Conservation (phyloP, 2,113 vertebrate genomes). For the Saccopteryx bilineata region DNA sequence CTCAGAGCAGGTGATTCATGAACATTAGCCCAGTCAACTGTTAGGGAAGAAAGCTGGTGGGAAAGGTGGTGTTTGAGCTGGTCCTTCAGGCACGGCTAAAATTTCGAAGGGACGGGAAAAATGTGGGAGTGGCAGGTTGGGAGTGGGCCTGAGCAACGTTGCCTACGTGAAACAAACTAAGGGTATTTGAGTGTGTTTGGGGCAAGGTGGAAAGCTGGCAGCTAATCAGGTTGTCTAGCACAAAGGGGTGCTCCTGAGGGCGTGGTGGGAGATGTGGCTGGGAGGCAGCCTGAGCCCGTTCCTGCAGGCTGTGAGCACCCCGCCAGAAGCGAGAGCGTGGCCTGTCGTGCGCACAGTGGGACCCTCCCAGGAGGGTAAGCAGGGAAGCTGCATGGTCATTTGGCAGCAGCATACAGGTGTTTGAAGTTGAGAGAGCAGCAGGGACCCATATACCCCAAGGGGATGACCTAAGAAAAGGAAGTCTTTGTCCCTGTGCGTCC, state of each 20-base stretch:
- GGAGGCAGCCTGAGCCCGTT: neutral
- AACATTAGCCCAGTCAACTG: neutral
- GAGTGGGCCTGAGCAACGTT: neutral
- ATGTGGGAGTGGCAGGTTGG: neutral
- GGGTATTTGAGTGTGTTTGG: neutral
- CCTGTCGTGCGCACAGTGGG: neutral
- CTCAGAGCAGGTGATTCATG: neutral
- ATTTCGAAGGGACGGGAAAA: neutral
- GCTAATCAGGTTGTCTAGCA: neutral
- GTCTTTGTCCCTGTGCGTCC: neutral
- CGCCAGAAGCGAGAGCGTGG: neutral
- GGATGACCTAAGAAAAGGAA: neutral
- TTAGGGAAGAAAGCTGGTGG: neutral
- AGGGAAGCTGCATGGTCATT: fast-evolving
- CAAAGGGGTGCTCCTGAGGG: neutral
- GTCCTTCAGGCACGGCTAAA: neutral
- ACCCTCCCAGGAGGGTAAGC: neutral
- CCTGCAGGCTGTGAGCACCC: too few species aligned
- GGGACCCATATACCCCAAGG: too few species aligned
- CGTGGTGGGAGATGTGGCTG: neutral
- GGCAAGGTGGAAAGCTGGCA: neutral
- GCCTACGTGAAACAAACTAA: neutral
- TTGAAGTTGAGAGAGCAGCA: neutral
- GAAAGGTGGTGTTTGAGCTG: neutral
- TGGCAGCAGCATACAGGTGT: neutral